phyloP scores from a whole-genome alignment of 2,888 invertebrate genomes.

The Dasypolia templi region DNA sequence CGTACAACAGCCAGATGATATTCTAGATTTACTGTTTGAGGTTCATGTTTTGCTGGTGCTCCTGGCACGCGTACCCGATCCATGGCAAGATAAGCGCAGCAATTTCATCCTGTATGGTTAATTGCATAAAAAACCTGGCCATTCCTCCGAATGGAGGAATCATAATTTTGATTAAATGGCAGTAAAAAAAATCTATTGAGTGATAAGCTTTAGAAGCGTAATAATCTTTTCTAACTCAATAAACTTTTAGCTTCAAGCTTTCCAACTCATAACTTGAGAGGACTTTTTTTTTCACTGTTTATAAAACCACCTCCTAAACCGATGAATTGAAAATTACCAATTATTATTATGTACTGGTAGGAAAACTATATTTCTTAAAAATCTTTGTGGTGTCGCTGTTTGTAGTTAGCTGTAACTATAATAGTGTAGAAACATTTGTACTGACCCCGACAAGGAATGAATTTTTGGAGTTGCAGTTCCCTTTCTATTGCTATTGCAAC shows the following conservation, averaged over 20 bases:
- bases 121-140: background rate
- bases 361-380: too few relatives aligned
- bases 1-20: too few relatives aligned
- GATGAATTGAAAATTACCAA: too few relatives aligned
- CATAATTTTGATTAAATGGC: background rate
- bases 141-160: background rate
- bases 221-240: background rate
- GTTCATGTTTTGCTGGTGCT: conserved; percentile 22
- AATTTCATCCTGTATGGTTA: background rate
- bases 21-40: background rate
- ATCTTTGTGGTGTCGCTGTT: background rate
- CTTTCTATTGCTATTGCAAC: background rate
- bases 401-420: background rate
- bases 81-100: background rate
- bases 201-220: background rate
- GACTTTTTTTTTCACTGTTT: too few relatives aligned
- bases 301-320: too few relatives aligned
- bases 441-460: background rate
- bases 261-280: too few relatives aligned
- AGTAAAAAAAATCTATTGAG: too few relatives aligned
- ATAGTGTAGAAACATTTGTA: background rate
- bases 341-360: too few relatives aligned
- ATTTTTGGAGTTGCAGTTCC: background rate
- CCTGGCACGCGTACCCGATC: conserved; percentile 10
- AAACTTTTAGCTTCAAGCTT: too few relatives aligned